These are phyloP conservation scores for Cnemophilus loriae DNA, from an alignment of 2,113 vertebrate genomes.

Conservation along the genomic window DNA sequence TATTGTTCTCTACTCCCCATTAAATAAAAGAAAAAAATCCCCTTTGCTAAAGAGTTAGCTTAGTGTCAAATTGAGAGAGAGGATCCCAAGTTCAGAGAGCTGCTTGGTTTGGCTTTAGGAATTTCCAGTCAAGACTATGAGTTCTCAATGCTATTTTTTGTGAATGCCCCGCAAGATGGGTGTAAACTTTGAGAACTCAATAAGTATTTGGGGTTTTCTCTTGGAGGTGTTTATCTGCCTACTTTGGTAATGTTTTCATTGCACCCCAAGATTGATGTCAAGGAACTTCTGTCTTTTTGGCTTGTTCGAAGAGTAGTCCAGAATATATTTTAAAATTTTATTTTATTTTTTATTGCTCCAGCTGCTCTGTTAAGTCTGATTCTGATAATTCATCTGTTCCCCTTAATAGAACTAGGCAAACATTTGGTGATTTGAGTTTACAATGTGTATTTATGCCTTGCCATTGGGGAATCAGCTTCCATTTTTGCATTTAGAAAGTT, in stretches of 20 bases:
- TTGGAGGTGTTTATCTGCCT: background rate
- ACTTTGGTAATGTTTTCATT: background rate
- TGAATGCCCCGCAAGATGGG: background rate
- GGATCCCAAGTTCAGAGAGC: background rate
- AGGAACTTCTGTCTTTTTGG: background rate
- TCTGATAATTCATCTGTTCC: conserved; percentile 34
- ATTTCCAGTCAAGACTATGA: background rate
- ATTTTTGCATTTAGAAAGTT: conserved; percentile 41
- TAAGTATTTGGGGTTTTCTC: background rate
- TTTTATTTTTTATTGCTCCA: conserved; percentile 15
- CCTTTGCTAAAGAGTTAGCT: background rate
- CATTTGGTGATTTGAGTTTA: conserved; percentile 29
- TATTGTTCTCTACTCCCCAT: background rate
- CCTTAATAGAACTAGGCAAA: conserved; percentile 22
- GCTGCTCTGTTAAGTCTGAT: conserved; percentile 8
- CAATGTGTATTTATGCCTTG: conserved; percentile 32
- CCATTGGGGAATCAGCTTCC: conserved; percentile 19
- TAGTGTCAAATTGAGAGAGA: background rate
- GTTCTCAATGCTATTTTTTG: background rate
- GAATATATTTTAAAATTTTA: background rate
- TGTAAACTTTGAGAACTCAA: background rate
- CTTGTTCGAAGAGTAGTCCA: conserved; percentile 1
- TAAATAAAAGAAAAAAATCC: background rate
- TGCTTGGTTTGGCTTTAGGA: background rate
- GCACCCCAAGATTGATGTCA: background rate